Evolutionary conservation across 2,888 invertebrate genomes (phyloP).

Genomic region (Linnaemya tessellans): DNA sequence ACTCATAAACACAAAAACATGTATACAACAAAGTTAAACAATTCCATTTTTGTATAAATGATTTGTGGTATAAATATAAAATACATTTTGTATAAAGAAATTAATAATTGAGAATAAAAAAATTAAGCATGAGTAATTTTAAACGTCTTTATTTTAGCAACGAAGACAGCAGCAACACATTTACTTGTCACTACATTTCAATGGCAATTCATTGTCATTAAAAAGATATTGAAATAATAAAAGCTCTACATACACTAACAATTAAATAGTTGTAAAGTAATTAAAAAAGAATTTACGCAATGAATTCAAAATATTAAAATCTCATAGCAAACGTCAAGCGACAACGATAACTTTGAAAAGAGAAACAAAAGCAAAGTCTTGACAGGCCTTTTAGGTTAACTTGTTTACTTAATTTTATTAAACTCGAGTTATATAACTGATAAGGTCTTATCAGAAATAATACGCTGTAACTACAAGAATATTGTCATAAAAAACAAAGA

Average conservation of each 20-base stretch:
- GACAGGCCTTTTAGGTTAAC: slow-evolving; percentile 7
- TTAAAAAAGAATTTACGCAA: slow-evolving; percentile 50
- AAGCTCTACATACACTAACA: slow-evolving; percentile 19
- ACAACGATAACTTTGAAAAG: background rate
- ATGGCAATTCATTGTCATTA: slow-evolving; percentile 58
- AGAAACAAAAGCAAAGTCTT: slow-evolving; percentile 16
- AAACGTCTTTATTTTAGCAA: slow-evolving; percentile 55
- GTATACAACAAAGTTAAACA: slow-evolving; percentile 48
- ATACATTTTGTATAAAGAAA: slow-evolving; percentile 34
- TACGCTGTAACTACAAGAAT: background rate
- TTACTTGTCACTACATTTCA: slow-evolving; percentile 60
- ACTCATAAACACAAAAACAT: slow-evolving; percentile 19
- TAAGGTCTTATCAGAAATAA: slow-evolving; percentile 3
- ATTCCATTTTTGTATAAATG: slow-evolving; percentile 42
- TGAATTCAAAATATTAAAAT: slow-evolving; percentile 28
- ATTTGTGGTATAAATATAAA: slow-evolving; percentile 39
- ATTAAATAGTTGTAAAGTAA: slow-evolving; percentile 35
- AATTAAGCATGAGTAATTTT: slow-evolving; percentile 41
- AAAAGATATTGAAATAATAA: slow-evolving; percentile 51
- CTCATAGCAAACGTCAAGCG: background rate
- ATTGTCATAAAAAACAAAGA: background rate
- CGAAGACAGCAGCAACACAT: slow-evolving; percentile 18
- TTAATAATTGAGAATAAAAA: slow-evolving; percentile 45
- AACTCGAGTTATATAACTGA: background rate
- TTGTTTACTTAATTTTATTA: background rate